Base-by-base conservation (phyloP, 1,140 invertebrate species). In the Drosophila tani region DNA sequence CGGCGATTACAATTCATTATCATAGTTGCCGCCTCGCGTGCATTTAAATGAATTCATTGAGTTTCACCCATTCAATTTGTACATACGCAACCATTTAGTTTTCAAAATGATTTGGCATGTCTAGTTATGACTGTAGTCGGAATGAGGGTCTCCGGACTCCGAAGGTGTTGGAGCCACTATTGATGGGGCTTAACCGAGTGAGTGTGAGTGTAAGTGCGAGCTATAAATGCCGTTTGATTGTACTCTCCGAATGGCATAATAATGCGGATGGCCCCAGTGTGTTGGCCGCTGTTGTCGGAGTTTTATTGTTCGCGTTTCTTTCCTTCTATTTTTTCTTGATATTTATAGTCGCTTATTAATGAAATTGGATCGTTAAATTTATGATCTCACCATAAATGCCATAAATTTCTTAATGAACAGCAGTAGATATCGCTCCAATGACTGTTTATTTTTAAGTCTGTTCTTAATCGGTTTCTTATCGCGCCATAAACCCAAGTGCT, bases 31-130 rank as follows among this genome's bases (percentile, higher is more conserved):
- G 84, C 77, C 85, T 87, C 64, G 83, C 83, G 83, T 87, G 83
- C 83, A 87, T 87, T 88, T 84, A 87, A 87, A 87, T 87, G 83
- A 81, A 87, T 87, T 87, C 83, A 87, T 87, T 88, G 83, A 77
- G 84, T 76, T 82, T 76, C 81, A 67, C 79, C 67, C 82, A 86
- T 85, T 85, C 82, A 85, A 85, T 86, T 85, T 85, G 82, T 76
- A 79, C 60, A 56, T 68, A 78, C 79, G 79, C 73, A 79, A 75
- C 80, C 83, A 82, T 73, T 87, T 87, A 65, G 79, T 75, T 79
- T 86, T 67, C 57, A 75, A 82, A 75, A 69, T 62, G 47, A 64
- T 67, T 59, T 73, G 69, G 53, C 69, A 71, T 73, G 69, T 43
- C 69, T 59, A 56, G 69, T 71, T 73, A 73, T 73, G 67, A 70